Evolutionary conservation across 2,113 vertebrate species (phyloP).

Genomic region (Oreochromis tanganicae): DNA sequence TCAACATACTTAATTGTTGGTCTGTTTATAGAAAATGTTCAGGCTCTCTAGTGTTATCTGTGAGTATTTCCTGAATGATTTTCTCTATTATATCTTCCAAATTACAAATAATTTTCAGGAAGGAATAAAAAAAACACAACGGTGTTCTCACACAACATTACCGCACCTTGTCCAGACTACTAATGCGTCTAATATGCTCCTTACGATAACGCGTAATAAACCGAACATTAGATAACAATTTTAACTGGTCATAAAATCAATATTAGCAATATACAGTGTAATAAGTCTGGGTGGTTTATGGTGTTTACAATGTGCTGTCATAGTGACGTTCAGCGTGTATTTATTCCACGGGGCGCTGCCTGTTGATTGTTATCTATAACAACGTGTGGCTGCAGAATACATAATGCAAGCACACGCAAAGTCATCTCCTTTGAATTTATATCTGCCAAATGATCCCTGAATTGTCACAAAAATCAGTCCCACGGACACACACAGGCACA

Average conservation of each 20-base stretch:
- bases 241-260: not conserved
- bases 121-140: not conserved
- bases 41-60: not conserved
- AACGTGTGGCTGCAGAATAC: slow-evolving; percentile 1
- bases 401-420: not conserved
- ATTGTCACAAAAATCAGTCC: not conserved
- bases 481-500: not conserved
- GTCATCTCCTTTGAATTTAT: slow-evolving; percentile 13
- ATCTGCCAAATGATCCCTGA: not conserved
- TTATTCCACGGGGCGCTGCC: not conserved
- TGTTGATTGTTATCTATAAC: slow-evolving; percentile 21
- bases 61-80: not conserved
- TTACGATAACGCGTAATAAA: not conserved
- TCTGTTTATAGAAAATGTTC: not conserved
- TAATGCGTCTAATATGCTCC: not conserved
- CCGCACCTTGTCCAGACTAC: not conserved
- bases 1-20: not conserved
- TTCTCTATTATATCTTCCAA: not conserved
- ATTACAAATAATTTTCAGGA: not conserved
- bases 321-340: not conserved
- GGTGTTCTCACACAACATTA: not conserved
- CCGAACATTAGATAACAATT: not conserved
- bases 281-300: not conserved
- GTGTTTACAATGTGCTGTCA: not conserved
- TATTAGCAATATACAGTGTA: not conserved